phyloP scores from a whole-genome alignment of 2,113 vertebrate genomes.

The Lepus timidus region DNA sequence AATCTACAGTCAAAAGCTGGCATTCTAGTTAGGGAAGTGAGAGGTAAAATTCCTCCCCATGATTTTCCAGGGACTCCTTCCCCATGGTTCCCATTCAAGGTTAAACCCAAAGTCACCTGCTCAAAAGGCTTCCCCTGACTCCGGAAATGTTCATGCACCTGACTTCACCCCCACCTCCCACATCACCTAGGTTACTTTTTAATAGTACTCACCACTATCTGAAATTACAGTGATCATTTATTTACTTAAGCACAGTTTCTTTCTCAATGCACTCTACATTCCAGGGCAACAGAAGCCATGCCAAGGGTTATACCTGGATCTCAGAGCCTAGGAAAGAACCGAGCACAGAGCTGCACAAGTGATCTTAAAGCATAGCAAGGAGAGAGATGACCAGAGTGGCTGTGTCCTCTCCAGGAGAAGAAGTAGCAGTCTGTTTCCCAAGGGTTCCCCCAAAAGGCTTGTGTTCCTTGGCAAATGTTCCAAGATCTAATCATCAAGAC shows the following conservation, averaged over 20 bases:
- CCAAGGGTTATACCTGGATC: not conserved
- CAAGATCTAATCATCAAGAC: not conserved
- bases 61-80: not conserved
- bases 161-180: not conserved
- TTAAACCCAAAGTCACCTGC: conserved; percentile 20
- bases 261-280: not conserved
- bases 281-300: not conserved
- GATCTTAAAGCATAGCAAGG: not conserved
- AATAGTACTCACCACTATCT: not conserved
- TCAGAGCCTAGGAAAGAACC: not conserved
- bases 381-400: not conserved
- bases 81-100: not conserved
- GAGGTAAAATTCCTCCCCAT: not conserved
- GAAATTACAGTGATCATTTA: not conserved
- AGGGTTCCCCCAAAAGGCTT: not conserved
- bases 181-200: not conserved
- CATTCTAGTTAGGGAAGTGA: not conserved
- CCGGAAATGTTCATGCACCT: not conserved
- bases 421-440: not conserved
- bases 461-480: not conserved
- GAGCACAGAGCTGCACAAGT: not conserved
- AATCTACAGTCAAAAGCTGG: not conserved
- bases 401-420: not conserved
- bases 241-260: not conserved
- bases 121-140: not conserved